These are phyloP conservation scores for Stenopsyche tienmushanensis DNA, from an alignment of 1,140 invertebrate species.

Conservation along the genomic window DNA sequence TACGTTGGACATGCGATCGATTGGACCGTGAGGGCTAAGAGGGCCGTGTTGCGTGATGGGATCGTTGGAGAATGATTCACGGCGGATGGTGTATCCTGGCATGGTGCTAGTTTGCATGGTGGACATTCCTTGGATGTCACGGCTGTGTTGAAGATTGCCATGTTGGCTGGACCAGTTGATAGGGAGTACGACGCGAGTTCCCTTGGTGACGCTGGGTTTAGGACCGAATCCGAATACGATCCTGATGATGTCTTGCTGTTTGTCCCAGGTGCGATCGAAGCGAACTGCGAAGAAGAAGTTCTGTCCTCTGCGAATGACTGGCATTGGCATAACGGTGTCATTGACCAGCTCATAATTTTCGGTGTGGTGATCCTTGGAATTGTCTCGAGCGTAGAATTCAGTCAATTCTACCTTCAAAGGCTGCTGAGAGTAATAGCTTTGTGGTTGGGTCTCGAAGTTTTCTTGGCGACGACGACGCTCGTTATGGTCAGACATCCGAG, in stretches of 20 bases:
- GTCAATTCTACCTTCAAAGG: constrained; percentile 61
- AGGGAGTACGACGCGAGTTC: constrained; percentile 62
- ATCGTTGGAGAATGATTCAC: constrained; percentile 54
- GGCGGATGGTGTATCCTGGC: constrained; percentile 48
- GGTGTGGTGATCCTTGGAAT: constrained; percentile 66
- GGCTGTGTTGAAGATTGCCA: constrained; percentile 50
- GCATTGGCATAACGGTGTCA: constrained; percentile 53
- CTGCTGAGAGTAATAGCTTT: constrained; percentile 55
- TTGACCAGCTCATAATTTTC: constrained; percentile 64
- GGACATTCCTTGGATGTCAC: constrained; percentile 47
- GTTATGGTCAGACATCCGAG: constrained; percentile 54
- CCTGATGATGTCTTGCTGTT: constrained; percentile 54
- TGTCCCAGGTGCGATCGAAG: constrained; percentile 56
- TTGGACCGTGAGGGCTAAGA: constrained; percentile 51
- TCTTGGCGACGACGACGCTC: constrained; percentile 55
- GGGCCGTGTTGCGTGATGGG: constrained; percentile 51
- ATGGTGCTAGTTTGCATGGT: constrained; percentile 38
- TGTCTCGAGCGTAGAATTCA: constrained; percentile 65
- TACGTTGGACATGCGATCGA: constrained; percentile 48
- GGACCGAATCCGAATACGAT: constrained; percentile 57
- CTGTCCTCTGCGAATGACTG: constrained; percentile 63
- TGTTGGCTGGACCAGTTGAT: constrained; percentile 55
- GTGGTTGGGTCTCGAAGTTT: constrained; percentile 53
- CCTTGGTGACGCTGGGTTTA: constrained; percentile 64
- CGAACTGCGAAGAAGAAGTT: constrained; percentile 63